These are phyloP conservation scores for Protobothrops flavoviridis DNA, from an alignment of 2,113 vertebrate genomes.

Conservation along the genomic window DNA sequence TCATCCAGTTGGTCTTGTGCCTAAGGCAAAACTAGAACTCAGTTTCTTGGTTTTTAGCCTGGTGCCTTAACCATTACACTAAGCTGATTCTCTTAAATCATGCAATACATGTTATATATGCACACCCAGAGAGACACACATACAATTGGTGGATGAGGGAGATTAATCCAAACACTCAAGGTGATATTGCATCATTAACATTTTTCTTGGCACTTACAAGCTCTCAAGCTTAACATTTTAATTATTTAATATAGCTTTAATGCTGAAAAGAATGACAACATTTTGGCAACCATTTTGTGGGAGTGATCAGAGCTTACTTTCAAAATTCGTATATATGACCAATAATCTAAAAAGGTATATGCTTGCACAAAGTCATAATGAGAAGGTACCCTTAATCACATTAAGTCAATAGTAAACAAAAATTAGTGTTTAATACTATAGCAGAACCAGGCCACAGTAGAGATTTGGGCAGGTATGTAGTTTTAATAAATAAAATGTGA, in stretches of 20 bases:
- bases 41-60: not conserved
- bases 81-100: not conserved
- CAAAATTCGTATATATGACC: not conserved
- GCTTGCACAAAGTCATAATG: not conserved
- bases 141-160: not conserved
- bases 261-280: not conserved
- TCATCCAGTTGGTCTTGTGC: not conserved
- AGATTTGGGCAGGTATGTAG: not conserved
- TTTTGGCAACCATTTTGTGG: not conserved
- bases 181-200: not conserved
- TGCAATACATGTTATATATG: not conserved
- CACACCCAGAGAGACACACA: not conserved
- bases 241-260: not conserved
- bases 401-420: not conserved
- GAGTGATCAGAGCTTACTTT: not conserved
- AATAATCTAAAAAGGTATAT: not conserved
- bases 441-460: not conserved
- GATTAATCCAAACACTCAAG: not conserved
- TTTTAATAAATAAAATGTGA: not conserved
- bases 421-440: not conserved
- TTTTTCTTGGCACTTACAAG: not conserved
- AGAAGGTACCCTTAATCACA: not conserved
- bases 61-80: not conserved
- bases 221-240: not conserved
- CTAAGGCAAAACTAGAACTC: not conserved